Base-by-base conservation (phyloP, 2,888 invertebrate species). In the Halocaridina rubra region DNA sequence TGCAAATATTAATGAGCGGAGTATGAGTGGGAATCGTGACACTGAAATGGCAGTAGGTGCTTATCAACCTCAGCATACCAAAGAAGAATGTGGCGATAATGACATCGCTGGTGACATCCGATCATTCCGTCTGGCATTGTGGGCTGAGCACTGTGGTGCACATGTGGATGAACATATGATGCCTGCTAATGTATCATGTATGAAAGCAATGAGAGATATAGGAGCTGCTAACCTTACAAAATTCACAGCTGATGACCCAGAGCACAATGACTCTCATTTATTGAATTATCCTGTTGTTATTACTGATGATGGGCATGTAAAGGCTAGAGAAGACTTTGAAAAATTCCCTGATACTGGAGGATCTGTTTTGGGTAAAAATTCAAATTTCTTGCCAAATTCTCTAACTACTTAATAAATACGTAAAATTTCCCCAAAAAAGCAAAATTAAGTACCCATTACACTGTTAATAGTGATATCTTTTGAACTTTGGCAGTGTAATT, bases 1-100 rank as follows among this genome's bases (percentile, higher is more conserved):
- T 5, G 88, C 88, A 16, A 88, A 88, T 80, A 88, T 88, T 30
- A 88, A 88, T 80, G 86, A 88, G 64, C 75, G 88, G 27, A 87
- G 87, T 33, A 79, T 88, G 82, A 88, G 87, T 76, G 88, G 88
- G 8, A 88, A 88, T 67, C 69, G 88, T 8, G 88, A 88, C 81
- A 78, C 88, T 13, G 88, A 88, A 69, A 88, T 88, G 69, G 88
- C 88, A 13, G 53, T 88, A 19, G 88, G 88, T 22, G 87, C 86
- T 22, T 88, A 69, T 69, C 87, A 88, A 57, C 82, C 85, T 10
- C 77, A 84, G 22, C 80, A 74, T 46, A 86, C 86, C 32, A 86
- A 86, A 57, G 86, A 87, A 74, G 78, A 82, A 22, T 79, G 69
- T 24, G 85, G 84, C 22, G 80, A 81, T n/a, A 85, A 72, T 13